A percentile compares a stretch with the other conserved stretches of the same genome.
Evolutionary conservation across 2,113 vertebrate genomes (phyloP).

Genomic region (Barnardius zonarius): DNA sequence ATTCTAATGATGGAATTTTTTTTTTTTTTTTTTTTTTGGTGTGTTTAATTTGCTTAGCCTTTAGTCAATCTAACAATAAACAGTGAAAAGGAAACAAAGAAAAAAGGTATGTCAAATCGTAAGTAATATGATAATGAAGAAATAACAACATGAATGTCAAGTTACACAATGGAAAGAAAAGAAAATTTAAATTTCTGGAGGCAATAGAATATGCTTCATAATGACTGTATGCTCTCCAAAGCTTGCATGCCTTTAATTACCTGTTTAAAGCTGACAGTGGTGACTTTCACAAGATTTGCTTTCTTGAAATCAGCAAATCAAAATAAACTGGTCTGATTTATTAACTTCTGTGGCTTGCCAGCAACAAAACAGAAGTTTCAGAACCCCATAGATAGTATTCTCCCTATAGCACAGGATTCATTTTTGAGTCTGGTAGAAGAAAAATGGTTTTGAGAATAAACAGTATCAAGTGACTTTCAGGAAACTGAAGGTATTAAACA

Average conservation of each 20-base stretch:
- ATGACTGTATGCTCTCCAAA: not conserved
- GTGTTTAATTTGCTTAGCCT: not conserved
- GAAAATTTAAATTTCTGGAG: not conserved
- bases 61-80: not conserved
- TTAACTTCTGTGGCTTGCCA: not conserved
- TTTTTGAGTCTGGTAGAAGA: not conserved
- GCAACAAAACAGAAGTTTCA: not conserved
- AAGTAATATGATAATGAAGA: not conserved
- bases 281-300: not conserved
- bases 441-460: not conserved
- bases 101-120: not conserved
- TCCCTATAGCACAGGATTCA: not conserved
- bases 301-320: not conserved
- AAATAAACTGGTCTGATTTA: not conserved
- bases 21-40: not conserved
- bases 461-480: not conserved
- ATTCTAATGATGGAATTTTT: no score
- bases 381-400: not conserved
- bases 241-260: not conserved
- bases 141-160: not conserved
- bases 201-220: not conserved
- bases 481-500: not conserved
- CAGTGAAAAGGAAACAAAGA: not conserved
- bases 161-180: not conserved
- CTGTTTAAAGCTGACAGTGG: not conserved